These are phyloP conservation scores for Atherinosoma microstoma DNA, from an alignment of 2,797 vertebrate species.

Conservation along the genomic window DNA sequence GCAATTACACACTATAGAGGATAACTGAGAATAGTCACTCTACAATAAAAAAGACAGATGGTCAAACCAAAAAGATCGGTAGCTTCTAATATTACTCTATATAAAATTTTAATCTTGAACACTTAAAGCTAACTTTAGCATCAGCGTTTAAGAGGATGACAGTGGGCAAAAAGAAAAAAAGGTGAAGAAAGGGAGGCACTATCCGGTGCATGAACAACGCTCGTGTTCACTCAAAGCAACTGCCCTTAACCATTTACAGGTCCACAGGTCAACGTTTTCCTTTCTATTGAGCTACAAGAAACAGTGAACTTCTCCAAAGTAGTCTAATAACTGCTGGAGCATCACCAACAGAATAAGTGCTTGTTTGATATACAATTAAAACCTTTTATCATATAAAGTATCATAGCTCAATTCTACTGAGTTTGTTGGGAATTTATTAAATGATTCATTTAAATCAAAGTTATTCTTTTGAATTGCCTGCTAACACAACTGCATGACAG, in stretches of 20 bases:
- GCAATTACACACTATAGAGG: slow-evolving; percentile 51
- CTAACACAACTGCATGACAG: slow-evolving; percentile 26
- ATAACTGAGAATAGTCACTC: slow-evolving; percentile 66
- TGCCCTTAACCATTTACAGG: slow-evolving; percentile 49
- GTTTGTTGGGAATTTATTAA: slow-evolving; percentile 23
- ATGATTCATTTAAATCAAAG: slow-evolving; percentile 19
- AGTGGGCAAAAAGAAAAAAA: slow-evolving; percentile 37
- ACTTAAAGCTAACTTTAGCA: slow-evolving; percentile 37
- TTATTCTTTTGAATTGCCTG: slow-evolving; percentile 9
- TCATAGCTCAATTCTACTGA: slow-evolving; percentile 23
- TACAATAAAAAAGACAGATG: slow-evolving; percentile 49
- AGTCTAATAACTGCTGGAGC: slow-evolving; percentile 26
- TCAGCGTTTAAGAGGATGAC: slow-evolving; percentile 33
- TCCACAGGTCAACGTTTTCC: slow-evolving; percentile 40
- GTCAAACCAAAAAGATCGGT: slow-evolving; percentile 40
- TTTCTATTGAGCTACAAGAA: slow-evolving; percentile 51
- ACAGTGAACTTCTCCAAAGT: slow-evolving; percentile 24
- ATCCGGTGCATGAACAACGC: slow-evolving; percentile 71
- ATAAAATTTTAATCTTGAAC: slow-evolving; percentile 42
- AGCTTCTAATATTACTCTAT: slow-evolving; percentile 37
- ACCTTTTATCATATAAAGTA: slow-evolving; percentile 35
- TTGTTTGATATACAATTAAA: slow-evolving; percentile 19
- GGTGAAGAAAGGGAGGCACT: slow-evolving; percentile 76
- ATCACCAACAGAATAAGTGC: slow-evolving; percentile 40
- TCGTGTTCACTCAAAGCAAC: slow-evolving; percentile 59